Evolutionary conservation across 2,113 vertebrate genomes (phyloP).

Genomic region (Epinephelus lanceolatus): DNA sequence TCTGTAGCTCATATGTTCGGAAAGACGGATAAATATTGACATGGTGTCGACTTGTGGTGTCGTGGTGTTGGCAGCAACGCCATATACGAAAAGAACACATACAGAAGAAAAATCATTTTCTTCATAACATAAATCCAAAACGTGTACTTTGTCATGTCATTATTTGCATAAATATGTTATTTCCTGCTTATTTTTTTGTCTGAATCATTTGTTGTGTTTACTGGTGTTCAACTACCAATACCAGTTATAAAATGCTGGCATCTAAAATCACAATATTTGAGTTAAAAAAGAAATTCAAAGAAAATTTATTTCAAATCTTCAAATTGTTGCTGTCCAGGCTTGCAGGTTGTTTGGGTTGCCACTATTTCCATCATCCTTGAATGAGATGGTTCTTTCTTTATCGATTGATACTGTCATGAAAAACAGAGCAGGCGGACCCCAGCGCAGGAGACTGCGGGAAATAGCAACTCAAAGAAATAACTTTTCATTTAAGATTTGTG

Average conservation of each 20-base stretch:
- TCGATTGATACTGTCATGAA: too few species aligned
- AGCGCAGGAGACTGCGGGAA: too few species aligned
- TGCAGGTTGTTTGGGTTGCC: too few species aligned
- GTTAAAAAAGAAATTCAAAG: not conserved
- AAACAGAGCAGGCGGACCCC: too few species aligned
- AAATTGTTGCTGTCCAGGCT: too few species aligned
- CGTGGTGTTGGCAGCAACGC: not conserved
- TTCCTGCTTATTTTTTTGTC: not conserved
- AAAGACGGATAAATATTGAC: not conserved
- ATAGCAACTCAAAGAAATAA: too few species aligned
- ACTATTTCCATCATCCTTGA: too few species aligned
- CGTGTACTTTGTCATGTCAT: not conserved
- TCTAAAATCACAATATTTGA: not conserved
- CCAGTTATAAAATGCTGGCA: not conserved
- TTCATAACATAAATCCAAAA: not conserved
- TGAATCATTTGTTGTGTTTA: not conserved
- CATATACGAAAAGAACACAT: not conserved
- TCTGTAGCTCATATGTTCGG: not conserved
- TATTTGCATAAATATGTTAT: not conserved
- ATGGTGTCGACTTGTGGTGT: not conserved
- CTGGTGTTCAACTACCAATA: not conserved
- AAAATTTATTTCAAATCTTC: too few species aligned
- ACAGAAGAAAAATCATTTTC: not conserved
- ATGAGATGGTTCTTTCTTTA: too few species aligned
- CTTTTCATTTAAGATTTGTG: too few species aligned